Evolutionary conservation across 2,888 invertebrate genomes (phyloP).

Genomic region (Morpho achilles): DNA sequence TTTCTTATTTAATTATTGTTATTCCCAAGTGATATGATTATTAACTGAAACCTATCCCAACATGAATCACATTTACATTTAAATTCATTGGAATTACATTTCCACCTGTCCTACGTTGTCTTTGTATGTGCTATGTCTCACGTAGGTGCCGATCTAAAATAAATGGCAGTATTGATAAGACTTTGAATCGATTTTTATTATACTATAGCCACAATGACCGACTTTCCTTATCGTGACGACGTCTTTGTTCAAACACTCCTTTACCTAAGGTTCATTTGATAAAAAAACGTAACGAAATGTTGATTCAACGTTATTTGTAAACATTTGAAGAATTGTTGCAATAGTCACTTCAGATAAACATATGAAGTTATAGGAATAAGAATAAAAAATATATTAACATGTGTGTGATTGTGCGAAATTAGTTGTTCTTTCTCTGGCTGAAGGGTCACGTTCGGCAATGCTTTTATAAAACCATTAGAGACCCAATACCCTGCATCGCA

Average conservation of each 20-base stretch:
- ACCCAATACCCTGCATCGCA: slow-evolving; percentile 21
- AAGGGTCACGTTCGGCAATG: slow-evolving; percentile 7
- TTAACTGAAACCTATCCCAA: no score
- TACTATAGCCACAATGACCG: slow-evolving; percentile 25
- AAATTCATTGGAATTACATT: background rate
- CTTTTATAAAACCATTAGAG: slow-evolving; percentile 17
- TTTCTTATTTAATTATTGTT: no score
- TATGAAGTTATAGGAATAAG: no score
- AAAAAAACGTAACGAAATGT: background rate
- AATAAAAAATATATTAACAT: no score
- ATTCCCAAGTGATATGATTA: no score
- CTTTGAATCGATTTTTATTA: slow-evolving; percentile 13
- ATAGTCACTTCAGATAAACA: no score
- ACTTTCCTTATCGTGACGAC: slow-evolving; percentile 24
- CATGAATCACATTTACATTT: background rate
- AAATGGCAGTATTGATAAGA: slow-evolving; percentile 32
- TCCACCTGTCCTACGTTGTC: background rate
- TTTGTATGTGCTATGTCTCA: slow-evolving; percentile 51
- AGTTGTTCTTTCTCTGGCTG: no score
- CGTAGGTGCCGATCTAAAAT: slow-evolving; percentile 43
- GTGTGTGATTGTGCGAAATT: no score
- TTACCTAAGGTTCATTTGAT: slow-evolving; percentile 13
- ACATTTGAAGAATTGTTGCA: no score
- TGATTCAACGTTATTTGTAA: background rate
- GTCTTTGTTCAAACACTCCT: slow-evolving; percentile 14